phyloP scores from a whole-genome alignment of 2,888 invertebrate genomes.

The Cheilosia urbana region DNA sequence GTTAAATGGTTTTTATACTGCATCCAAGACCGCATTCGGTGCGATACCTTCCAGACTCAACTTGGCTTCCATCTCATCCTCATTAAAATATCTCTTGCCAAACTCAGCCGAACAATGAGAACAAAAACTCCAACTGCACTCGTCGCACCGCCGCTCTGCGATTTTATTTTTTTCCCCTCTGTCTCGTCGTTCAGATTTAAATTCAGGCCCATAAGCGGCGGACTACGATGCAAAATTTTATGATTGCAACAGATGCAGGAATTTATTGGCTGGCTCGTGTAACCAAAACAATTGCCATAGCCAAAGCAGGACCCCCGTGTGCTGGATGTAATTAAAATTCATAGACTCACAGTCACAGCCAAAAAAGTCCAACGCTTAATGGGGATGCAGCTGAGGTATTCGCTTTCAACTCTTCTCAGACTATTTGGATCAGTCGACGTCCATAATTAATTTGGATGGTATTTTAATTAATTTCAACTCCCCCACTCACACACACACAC shows the following conservation, averaged over 20 bases:
- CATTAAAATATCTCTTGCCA: slow-evolving; percentile 75
- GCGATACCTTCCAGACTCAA: slow-evolving; percentile 45
- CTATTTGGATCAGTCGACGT: slow-evolving; percentile 64
- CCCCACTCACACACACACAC: slow-evolving; percentile 18
- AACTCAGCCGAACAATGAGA: slow-evolving; percentile 72
- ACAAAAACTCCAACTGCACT: slow-evolving; percentile 45
- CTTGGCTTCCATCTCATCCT: slow-evolving; percentile 61
- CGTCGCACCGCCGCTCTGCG: slow-evolving; percentile 13
- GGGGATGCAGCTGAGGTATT: slow-evolving; percentile 48
- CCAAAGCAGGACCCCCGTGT: slow-evolving; percentile 46
- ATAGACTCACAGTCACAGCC: slow-evolving; percentile 48
- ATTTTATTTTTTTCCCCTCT: slow-evolving; percentile 1
- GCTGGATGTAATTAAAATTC: slow-evolving; percentile 73
- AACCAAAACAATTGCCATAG: slow-evolving; percentile 55
- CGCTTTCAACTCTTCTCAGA: background rate
- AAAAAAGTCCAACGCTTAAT: slow-evolving; percentile 34
- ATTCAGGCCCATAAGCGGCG: slow-evolving; percentile 69
- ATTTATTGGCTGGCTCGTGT: slow-evolving; percentile 55
- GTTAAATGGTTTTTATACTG: slow-evolving; percentile 19
- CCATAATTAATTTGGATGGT: slow-evolving; percentile 70
- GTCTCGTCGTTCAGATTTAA: slow-evolving; percentile 60
- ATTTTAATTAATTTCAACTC: slow-evolving; percentile 69
- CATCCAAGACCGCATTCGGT: slow-evolving; percentile 19
- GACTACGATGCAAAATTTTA: slow-evolving; percentile 72
- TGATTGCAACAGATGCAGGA: slow-evolving; percentile 74